Base-by-base conservation (phyloP, 64 coral and sea anemone genomes). In the Pocillopora damicornis region DNA sequence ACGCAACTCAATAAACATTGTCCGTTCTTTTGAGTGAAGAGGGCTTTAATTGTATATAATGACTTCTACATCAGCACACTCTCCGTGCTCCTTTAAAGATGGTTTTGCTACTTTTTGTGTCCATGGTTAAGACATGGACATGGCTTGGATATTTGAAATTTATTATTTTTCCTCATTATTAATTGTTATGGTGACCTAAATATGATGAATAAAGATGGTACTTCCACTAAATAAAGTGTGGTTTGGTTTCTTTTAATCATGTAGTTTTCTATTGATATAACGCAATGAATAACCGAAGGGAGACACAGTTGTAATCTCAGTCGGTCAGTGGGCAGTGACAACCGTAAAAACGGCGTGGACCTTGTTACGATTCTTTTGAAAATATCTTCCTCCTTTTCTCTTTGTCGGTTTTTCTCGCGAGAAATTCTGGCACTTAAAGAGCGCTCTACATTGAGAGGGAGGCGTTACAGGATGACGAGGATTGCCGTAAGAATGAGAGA, bases 41-140 rank as follows among this genome's bases (percentile, higher is more conserved):
- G 68, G 18, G 13, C 17, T 13, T 10, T 37, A 65, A 83, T 58
- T 85, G 64, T 85, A 85, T 13, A 85, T 85, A 72, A 73, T 60
- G 60, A 26, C 77, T 79, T 79, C 11, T 25, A 12, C 25, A 60
- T 0, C 45, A 26, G 38, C 1, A 20, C 79, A 35, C 25, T 13
- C 18, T 63, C 15, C 69, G 20, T 67, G 20, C 10, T 22, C 20
- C 4, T 67, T 13, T 2, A 4, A 68, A 1, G 35, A 15, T 14
- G 66, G 13, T 26, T 72, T 67, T 85, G n/a, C 38, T 17, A 72
- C n/a, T 11, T 12, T 20, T 17, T 35, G 15, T 12, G 0, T 15
- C 66, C 7, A 7, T 20, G 22, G 22, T 20, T 16, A 17, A 66
- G 63, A 66, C 64, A 16, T 67, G 64, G 22, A 22, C 64, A 18